Conservation (phyloP, 2,797 vertebrate genomes). For the Staurois parvus region DNA sequence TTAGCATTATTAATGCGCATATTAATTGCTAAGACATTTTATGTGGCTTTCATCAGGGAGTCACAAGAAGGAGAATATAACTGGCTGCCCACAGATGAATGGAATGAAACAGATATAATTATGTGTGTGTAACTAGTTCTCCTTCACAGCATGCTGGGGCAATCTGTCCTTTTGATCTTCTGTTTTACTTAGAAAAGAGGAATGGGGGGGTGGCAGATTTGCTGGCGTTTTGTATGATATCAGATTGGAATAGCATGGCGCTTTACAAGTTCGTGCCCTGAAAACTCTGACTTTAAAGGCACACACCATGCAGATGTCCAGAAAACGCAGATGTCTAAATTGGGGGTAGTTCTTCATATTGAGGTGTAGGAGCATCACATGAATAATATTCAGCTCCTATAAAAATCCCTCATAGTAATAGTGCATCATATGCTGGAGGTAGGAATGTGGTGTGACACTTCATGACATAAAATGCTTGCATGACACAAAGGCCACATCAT, state of each 20-base stretch:
- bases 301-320: no score
- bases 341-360: no score
- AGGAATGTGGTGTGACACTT: no score
- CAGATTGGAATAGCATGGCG: not conserved
- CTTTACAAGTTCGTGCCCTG: not conserved
- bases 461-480: no score
- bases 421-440: no score
- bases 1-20: constrained; percentile 45
- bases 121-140: constrained; percentile 46
- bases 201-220: constrained; percentile 4
- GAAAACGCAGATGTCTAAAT: no score
- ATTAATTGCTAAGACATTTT: constrained; percentile 53
- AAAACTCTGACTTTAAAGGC: no score
- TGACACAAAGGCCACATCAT: no score
- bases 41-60: constrained; percentile 54
- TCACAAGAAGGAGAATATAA: constrained; percentile 47
- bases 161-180: constrained; percentile 59
- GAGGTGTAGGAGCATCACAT: no score
- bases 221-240: not conserved
- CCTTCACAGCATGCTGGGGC: constrained; percentile 56
- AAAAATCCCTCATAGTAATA: no score
- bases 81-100: constrained; percentile 58
- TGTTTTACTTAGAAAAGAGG: constrained; percentile 49
- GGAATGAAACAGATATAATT: constrained; percentile 60
- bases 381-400: no score